Percentiles rank a stretch among this genome's conserved stretches.
Evolutionary conservation across 1,140 invertebrate genomes (phyloP).

Genomic region (Mya arenaria): DNA sequence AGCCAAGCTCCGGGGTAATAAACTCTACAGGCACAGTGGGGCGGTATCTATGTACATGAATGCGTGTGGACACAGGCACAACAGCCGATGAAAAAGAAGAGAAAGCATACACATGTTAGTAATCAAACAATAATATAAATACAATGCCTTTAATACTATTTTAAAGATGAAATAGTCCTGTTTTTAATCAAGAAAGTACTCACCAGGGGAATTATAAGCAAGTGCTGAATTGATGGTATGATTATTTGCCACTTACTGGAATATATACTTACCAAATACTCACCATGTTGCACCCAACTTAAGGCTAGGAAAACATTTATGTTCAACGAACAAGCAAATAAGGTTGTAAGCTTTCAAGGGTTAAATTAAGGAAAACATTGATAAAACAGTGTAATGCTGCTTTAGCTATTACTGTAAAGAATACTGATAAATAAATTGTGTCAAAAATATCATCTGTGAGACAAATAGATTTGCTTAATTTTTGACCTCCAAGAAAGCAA

Average conservation of each 20-base stretch:
- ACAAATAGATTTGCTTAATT: background rate
- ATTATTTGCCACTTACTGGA: too few relatives aligned
- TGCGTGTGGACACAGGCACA: conserved; percentile 49
- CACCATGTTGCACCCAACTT: too few relatives aligned
- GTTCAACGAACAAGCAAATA: too few relatives aligned
- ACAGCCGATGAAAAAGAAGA: conserved; percentile 76
- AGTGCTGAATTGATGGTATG: too few relatives aligned
- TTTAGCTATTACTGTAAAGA: background rate
- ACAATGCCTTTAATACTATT: too few relatives aligned
- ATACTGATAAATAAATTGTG: background rate
- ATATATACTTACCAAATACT: too few relatives aligned
- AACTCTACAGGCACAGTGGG: conserved; percentile 93
- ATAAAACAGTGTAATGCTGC: background rate
- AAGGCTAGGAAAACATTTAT: too few relatives aligned
- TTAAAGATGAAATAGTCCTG: background rate
- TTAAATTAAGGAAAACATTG: too few relatives aligned
- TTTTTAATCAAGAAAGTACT: conserved; percentile 13
- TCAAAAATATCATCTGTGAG: background rate
- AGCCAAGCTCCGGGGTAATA: conserved; percentile 92
- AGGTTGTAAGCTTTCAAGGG: too few relatives aligned
- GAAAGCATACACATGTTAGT: conserved; percentile 84
- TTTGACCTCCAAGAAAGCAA: background rate
- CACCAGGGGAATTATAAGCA: conserved; percentile 3
- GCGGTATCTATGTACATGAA: conserved; percentile 87
- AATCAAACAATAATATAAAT: too few relatives aligned